Conservation (phyloP, 92 coral and sea anemone genomes). For the Chrysogorgia sp. region DNA sequence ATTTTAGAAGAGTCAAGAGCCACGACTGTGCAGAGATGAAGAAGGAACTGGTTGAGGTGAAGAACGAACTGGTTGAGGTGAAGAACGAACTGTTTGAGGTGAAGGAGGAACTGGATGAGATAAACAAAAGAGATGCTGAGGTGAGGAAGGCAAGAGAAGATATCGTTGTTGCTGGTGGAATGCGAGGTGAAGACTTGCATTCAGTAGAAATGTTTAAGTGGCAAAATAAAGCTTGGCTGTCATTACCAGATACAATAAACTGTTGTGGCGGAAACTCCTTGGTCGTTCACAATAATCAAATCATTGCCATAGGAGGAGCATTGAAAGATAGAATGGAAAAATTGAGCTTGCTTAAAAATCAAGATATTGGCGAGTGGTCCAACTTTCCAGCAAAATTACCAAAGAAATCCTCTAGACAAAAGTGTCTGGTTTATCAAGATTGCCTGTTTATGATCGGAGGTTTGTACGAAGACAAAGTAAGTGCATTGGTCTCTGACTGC, state of each 20-base stretch:
- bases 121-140: no score
- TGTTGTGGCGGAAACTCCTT: slow-evolving; percentile 15
- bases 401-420: no score
- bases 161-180: no score
- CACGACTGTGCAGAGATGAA: not conserved
- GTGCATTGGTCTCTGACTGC: not conserved
- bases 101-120: no score
- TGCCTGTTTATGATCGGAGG: slow-evolving; percentile 17
- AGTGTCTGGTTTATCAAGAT: slow-evolving; percentile 6
- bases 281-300: slow-evolving; percentile 3
- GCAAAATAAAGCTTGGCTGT: slow-evolving; percentile 4
- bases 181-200: no score
- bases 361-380: no score
- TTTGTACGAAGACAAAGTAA: not conserved
- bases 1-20: slow-evolving; percentile 31
- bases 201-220: slow-evolving; percentile 6
- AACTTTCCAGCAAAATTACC: no score
- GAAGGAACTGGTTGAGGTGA: not conserved
- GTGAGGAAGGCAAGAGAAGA: no score
- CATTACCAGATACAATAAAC: not conserved
- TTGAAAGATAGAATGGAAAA: no score
- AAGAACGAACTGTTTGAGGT: no score
- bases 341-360: no score
- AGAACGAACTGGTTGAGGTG: no score
- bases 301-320: slow-evolving; percentile 1